Conservation (phyloP, 2,797 vertebrate genomes). For the Anomalospiza imberbis region DNA sequence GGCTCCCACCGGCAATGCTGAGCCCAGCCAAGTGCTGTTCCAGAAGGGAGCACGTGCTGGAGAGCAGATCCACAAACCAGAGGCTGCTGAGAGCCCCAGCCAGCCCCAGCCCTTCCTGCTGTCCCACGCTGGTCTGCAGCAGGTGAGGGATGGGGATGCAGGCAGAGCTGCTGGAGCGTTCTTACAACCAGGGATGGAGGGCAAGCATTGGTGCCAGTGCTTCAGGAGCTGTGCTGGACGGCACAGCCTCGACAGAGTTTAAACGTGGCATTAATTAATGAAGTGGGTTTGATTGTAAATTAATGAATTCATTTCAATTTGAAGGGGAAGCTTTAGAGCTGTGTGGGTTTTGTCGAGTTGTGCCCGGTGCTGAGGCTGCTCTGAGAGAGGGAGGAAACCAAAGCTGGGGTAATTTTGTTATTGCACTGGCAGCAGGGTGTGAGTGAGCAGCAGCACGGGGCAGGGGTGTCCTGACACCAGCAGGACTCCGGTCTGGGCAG, state of each 20-base stretch:
- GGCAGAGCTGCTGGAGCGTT: not conserved
- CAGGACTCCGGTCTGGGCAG: not conserved
- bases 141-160: not conserved
- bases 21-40: not conserved
- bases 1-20: rapidly evolving
- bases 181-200: rapidly evolving
- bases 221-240: not conserved
- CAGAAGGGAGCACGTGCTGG: not conserved
- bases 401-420: rapidly evolving
- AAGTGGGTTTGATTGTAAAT: not conserved
- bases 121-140: not conserved
- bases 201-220: rapidly evolving
- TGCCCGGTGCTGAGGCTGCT: not conserved
- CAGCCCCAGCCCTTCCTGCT: not conserved
- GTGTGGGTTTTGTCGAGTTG: rapidly evolving
- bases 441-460: not conserved
- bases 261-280: too few relatives aligned
- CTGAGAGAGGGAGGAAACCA: not conserved
- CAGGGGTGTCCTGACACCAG: not conserved
- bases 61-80: not conserved
- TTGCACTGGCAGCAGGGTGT: not conserved
- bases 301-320: not conserved
- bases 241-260: not conserved
- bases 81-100: not conserved
- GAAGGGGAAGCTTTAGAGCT: not conserved